Evolutionary conservation across 1,140 invertebrate genomes (phyloP), one percentile per base, ranked within the genome.

Genomic region (Dendroctonus ponderosae): DNA sequence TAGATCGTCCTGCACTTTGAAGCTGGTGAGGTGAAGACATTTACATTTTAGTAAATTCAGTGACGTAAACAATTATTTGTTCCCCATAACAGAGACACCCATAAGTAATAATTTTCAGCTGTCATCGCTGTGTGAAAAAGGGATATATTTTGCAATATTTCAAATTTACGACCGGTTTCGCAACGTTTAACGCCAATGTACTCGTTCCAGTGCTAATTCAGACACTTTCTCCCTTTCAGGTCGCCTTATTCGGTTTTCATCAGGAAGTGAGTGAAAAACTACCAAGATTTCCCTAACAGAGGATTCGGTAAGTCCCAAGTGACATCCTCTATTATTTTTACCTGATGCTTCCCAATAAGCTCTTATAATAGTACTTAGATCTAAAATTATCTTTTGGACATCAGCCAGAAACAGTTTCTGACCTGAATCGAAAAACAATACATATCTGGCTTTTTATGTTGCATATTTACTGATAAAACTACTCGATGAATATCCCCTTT

Each of bases 351-450:
- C 43, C 37, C 37, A 61, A 64, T 61, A 62, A 62, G 60, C 48
- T 39, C 37, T 67, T n/a, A 52, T 62, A 66, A 67, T 65, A 48
- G 37, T 60, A 26, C 26, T 2, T 26, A 26, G 54, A 70, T 66
- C 70, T 72, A 73, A 67, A 73, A 66, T 70, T 73, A 73, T 71
- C 72, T 73, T 59, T 66, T 73, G 72, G 72, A 71, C 41, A 58
- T 44, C 12, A 39, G 56, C 72, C 72, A 73, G 68, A 72, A 67
- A 40, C 42, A 37, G 39, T 50, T 71, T 64, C 62, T 67, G 65
- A 67, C 61, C 53, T 43, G 54, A 62, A 58, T 64, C 4, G 52
- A 41, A 63, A 57, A 68, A 68, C 46, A 67, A 63, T 64, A 58
- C 37, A 57, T 49, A 57, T 49, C 49, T 61, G 63, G 58, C 62